These are phyloP conservation scores for Penaeus indicus DNA, from an alignment of 1,140 invertebrate species.

Conservation along the genomic window DNA sequence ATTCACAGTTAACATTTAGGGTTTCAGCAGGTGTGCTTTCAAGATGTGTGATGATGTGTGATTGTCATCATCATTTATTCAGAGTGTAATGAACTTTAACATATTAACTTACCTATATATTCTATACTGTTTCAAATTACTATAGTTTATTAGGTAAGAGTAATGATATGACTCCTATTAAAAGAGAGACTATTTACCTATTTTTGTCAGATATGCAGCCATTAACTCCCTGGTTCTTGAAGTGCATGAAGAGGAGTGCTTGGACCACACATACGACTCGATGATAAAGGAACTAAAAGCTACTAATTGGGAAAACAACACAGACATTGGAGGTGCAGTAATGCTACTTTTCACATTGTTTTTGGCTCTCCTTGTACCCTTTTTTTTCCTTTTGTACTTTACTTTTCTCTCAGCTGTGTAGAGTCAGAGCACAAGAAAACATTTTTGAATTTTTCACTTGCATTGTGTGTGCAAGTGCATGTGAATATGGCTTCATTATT, in stretches of 20 bases:
- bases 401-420: too few relatives aligned
- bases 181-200: conserved; percentile 41
- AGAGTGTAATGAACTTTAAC: too few relatives aligned
- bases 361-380: neutral
- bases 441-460: too few relatives aligned
- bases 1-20: too few relatives aligned
- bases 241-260: conserved; percentile 69
- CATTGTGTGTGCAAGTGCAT: too few relatives aligned
- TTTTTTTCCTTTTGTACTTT: neutral
- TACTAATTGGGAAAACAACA: conserved; percentile 68
- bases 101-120: too few relatives aligned
- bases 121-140: neutral
- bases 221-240: conserved; percentile 45
- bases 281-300: conserved; percentile 68
- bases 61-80: too few relatives aligned
- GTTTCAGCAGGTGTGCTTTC: too few relatives aligned
- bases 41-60: too few relatives aligned
- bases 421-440: too few relatives aligned
- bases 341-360: neutral
- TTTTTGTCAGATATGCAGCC: conserved; percentile 36
- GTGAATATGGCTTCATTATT: too few relatives aligned
- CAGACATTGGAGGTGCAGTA: conserved; percentile 70
- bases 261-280: conserved; percentile 71
- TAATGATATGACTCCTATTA: conserved; percentile 69
- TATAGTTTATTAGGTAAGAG: neutral